Percentiles rank a stretch among this genome's conserved stretches.
Evolutionary conservation across 1,140 invertebrate species (phyloP).

Genomic region (Pachypsylla venusta): DNA sequence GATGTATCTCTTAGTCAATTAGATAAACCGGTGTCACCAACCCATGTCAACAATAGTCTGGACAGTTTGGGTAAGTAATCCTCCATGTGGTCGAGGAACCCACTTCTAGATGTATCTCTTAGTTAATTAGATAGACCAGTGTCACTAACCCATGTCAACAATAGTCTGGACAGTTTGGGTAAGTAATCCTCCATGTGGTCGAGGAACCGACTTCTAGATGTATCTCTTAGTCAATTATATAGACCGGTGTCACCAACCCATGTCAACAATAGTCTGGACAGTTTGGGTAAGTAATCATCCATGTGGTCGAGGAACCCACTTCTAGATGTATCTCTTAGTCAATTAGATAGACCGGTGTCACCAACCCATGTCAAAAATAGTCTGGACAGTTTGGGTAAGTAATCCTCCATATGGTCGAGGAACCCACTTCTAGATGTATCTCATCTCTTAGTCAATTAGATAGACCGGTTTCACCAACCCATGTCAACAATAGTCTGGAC

Average conservation of each 20-base stretch:
- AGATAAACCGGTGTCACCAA: constrained; percentile 34
- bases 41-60: background rate
- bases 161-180: no score
- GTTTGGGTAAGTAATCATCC: constrained; percentile 13
- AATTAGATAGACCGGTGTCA: constrained; percentile 38
- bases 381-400: background rate
- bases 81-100: no score
- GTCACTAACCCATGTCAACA: no score
- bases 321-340: constrained; percentile 43
- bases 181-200: constrained; percentile 44
- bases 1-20: constrained; percentile 44
- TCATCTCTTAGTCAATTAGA: no score
- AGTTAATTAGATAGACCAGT: no score
- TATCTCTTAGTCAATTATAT: constrained; percentile 46
- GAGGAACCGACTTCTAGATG: constrained; percentile 46
- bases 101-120: no score
- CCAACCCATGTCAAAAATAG: constrained; percentile 16
- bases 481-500: constrained; percentile 9
- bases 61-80: background rate
- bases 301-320: constrained; percentile 54
- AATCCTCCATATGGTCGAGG: no score
- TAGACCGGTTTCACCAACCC: no score
- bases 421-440: no score
- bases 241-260: constrained; percentile 30
- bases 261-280: background rate